Percentiles rank a stretch among this genome's conserved stretches.
Conservation (phyloP, 2,888 invertebrate genomes). For the Athalia cordata region DNA sequence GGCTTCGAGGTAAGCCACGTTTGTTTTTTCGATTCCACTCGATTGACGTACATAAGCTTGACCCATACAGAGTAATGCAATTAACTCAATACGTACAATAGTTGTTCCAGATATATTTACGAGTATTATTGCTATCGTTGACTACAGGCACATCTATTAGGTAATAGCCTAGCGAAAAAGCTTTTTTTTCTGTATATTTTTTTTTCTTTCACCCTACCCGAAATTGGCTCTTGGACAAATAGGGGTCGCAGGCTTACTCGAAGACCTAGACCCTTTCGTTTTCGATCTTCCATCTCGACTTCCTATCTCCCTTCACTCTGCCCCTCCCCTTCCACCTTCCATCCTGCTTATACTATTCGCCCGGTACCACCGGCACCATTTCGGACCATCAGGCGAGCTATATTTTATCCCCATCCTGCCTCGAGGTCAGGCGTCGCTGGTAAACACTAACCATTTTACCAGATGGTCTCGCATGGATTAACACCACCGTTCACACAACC, state of each 20-base stretch:
- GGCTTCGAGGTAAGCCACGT: too few species aligned
- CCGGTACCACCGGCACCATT: conserved; percentile 5
- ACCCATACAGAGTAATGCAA: not conserved
- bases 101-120: conserved; percentile 7
- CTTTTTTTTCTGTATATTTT: not conserved
- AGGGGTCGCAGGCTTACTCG: conserved; percentile 51
- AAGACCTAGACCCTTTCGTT: conserved; percentile 42
- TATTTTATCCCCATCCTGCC: conserved; percentile 46
- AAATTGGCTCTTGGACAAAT: conserved; percentile 50
- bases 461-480: conserved; percentile 45
- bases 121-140: not conserved
- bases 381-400: conserved; percentile 35
- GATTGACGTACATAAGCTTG: too few species aligned
- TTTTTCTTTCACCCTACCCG: not conserved
- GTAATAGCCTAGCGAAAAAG: conserved; percentile 27
- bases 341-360: not conserved
- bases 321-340: not conserved
- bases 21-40: too few species aligned
- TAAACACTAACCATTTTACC: conserved; percentile 46
- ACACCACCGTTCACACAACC: conserved; percentile 13
- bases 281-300: conserved; percentile 46
- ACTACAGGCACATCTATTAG: conserved; percentile 32
- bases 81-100: not conserved
- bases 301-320: conserved; percentile 14
- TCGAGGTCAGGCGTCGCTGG: conserved; percentile 1